Percentiles rank a stretch among this genome's conserved stretches.
Conservation (phyloP, 1,140 invertebrate genomes). For the Microvelia longipes region DNA sequence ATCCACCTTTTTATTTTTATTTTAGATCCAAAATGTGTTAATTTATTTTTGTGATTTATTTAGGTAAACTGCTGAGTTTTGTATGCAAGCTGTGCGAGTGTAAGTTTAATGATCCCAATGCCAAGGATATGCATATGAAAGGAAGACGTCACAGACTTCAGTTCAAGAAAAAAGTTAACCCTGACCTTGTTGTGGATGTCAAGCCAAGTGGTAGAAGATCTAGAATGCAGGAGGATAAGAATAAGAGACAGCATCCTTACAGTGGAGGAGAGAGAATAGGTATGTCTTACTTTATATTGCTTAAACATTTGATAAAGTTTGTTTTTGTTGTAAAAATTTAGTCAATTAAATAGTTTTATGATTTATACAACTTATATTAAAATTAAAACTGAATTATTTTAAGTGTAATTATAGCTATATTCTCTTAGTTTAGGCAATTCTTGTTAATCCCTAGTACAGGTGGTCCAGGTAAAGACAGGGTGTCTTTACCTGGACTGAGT, state of each 20-base stretch:
- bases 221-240: conserved; percentile 75
- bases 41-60: conserved; percentile 12
- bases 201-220: conserved; percentile 66
- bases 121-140: conserved; percentile 99
- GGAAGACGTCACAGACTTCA: conserved; percentile 86
- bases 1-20: too few relatives aligned
- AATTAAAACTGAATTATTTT: too few relatives aligned
- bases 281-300: too few relatives aligned
- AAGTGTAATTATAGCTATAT: too few relatives aligned
- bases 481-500: too few relatives aligned
- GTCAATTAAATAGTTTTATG: too few relatives aligned
- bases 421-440: too few relatives aligned
- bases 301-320: too few relatives aligned
- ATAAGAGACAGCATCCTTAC: conserved; percentile 54
- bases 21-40: conserved; percentile 5
- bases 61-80: conserved; percentile 72
- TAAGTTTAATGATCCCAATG: conserved; percentile 96
- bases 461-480: too few relatives aligned
- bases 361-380: too few relatives aligned
- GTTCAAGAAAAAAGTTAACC: conserved; percentile 92
- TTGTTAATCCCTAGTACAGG: too few relatives aligned
- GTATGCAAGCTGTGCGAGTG: conserved; percentile 98
- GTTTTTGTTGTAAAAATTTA: too few relatives aligned
- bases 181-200: conserved; percentile 85
- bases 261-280: conserved; percentile 35